These are phyloP conservation scores for Notospermus geniculatus DNA, from an alignment of 1,140 invertebrate species.

Conservation along the genomic window DNA sequence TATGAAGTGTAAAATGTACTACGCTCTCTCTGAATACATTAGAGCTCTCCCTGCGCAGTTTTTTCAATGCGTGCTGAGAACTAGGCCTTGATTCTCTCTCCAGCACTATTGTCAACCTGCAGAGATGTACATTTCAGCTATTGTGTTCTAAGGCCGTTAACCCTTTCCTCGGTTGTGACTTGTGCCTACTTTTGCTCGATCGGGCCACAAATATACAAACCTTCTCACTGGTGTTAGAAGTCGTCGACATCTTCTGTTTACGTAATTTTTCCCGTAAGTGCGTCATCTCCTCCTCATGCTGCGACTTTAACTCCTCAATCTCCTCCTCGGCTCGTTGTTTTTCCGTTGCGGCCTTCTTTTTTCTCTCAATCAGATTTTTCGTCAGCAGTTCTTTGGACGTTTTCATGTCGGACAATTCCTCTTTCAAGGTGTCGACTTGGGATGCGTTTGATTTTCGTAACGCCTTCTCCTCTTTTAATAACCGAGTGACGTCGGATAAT, in stretches of 20 bases:
- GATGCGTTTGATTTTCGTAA: slow-evolving; percentile 35
- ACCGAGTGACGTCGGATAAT: slow-evolving; percentile 28
- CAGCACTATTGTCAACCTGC: too few species aligned
- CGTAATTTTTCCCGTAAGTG: slow-evolving; percentile 38
- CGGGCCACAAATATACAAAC: slow-evolving; percentile 23
- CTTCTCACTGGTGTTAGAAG: slow-evolving; percentile 39
- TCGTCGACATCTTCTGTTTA: slow-evolving; percentile 39
- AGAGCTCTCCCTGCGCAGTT: too few species aligned
- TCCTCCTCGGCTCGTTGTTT: slow-evolving; percentile 43
- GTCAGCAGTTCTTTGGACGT: slow-evolving; percentile 30
- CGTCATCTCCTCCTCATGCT: slow-evolving; percentile 45
- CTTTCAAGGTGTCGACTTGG: slow-evolving; percentile 32
- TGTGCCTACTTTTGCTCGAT: too few species aligned
- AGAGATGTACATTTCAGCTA: too few species aligned
- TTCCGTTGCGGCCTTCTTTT: slow-evolving; percentile 45
- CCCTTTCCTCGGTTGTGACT: too few species aligned
- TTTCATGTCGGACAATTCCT: slow-evolving; percentile 45
- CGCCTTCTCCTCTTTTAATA: slow-evolving; percentile 41
- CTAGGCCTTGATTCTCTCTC: too few species aligned
- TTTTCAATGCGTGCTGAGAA: too few species aligned
- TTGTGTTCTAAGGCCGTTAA: too few species aligned
- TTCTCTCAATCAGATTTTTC: slow-evolving; percentile 47
- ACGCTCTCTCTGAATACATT: too few species aligned
- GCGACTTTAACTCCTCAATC: slow-evolving; percentile 42
- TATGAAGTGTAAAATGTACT: too few species aligned